Conservation (phyloP, 2,888 invertebrate genomes). For the Fabriciana adippe region DNA sequence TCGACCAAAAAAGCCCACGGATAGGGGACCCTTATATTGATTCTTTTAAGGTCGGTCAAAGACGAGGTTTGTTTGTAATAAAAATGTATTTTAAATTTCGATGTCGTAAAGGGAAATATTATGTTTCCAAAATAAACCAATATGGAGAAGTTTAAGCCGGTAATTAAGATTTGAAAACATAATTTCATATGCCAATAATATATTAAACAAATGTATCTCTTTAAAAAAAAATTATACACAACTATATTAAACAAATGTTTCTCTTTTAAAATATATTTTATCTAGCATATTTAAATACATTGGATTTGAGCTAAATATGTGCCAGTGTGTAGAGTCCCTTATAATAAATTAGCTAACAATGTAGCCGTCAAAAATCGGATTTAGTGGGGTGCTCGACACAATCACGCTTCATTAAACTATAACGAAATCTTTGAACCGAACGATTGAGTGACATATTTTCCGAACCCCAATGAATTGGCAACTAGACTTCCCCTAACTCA, state of each 20-base stretch:
- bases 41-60: too few species aligned
- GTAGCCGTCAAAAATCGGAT: slow-evolving; percentile 64
- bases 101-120: too few species aligned
- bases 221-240: too few species aligned
- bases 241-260: too few species aligned
- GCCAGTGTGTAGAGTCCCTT: slow-evolving; percentile 41
- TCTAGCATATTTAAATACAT: background rate
- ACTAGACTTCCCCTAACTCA: slow-evolving; percentile 48
- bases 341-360: slow-evolving; percentile 64
- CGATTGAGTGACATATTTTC: slow-evolving; percentile 59
- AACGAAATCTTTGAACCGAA: slow-evolving; percentile 54
- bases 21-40: slow-evolving; percentile 24
- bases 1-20: slow-evolving; percentile 34
- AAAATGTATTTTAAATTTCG: too few species aligned
- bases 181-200: too few species aligned
- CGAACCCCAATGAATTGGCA: slow-evolving; percentile 53
- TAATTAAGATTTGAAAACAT: too few species aligned
- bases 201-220: too few species aligned
- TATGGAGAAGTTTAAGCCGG: too few species aligned
- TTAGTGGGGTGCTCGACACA: slow-evolving; percentile 67
- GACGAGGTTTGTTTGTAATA: too few species aligned
- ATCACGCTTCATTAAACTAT: slow-evolving; percentile 75
- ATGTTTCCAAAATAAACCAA: too few species aligned
- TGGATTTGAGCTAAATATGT: background rate
- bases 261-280: too few species aligned